phyloP scores from a whole-genome alignment of 2,888 invertebrate species.

The Dendrolimus houi region DNA sequence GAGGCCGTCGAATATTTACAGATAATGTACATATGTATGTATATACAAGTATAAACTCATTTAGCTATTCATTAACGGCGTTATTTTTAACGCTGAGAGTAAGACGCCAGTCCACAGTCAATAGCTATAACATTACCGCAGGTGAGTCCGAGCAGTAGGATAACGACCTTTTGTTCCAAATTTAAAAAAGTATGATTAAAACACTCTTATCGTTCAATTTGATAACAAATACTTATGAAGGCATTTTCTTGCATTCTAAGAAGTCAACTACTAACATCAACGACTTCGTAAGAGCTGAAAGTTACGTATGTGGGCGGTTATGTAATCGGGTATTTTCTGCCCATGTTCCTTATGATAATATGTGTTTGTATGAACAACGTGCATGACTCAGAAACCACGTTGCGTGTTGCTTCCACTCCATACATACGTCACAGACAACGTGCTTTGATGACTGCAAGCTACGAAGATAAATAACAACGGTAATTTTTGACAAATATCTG shows the following conservation, averaged over 20 bases:
- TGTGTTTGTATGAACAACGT: neutral
- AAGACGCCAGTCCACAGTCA: too few species aligned
- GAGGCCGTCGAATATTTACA: too few species aligned
- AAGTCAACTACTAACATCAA: too few species aligned
- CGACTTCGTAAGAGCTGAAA: too few species aligned
- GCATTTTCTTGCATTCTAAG: too few species aligned
- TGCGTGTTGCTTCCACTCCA: neutral
- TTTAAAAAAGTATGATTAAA: neutral
- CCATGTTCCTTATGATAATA: neutral
- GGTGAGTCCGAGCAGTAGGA: neutral
- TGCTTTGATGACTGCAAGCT: neutral
- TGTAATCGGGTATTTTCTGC: neutral
- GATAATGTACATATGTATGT: too few species aligned
- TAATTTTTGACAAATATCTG: too few species aligned
- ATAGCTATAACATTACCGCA: too few species aligned
- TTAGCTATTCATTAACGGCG: too few species aligned
- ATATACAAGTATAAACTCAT: too few species aligned
- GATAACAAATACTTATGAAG: neutral
- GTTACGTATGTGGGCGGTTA: neutral
- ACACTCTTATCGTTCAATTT: neutral
- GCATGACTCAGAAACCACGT: constrained; percentile 5
- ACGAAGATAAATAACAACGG: neutral
- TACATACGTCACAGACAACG: constrained; percentile 4
- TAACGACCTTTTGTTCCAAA: neutral
- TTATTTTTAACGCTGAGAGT: too few species aligned